These are phyloP conservation scores for Chaetophractus vellerosus DNA, from an alignment of 2,797 vertebrate genomes.

Conservation along the genomic window DNA sequence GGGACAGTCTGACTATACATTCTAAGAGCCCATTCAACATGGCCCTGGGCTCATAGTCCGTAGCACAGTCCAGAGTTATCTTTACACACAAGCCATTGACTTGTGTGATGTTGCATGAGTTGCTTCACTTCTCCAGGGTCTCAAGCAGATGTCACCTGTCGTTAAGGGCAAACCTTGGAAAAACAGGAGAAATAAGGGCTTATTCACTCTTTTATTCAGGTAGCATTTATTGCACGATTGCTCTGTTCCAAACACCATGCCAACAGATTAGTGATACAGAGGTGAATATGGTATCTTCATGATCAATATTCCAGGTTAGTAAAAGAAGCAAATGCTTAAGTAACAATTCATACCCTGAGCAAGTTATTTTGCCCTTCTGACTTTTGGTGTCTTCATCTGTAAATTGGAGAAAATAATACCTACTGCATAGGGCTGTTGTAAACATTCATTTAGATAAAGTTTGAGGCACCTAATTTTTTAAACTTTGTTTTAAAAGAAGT, in stretches of 20 bases:
- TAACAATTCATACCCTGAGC: background rate
- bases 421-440: no score
- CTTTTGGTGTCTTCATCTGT: no score
- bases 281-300: background rate
- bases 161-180: background rate
- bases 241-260: background rate
- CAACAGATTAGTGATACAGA: background rate
- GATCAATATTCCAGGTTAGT: no score
- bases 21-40: background rate
- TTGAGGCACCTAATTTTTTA: no score
- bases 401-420: no score
- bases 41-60: background rate
- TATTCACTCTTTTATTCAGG: background rate
- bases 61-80: background rate
- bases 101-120: background rate
- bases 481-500: no score
- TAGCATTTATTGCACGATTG: background rate
- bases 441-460: no score
- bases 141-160: background rate
- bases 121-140: background rate
- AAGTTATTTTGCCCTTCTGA: background rate
- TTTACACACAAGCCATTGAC: background rate
- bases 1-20: conserved; percentile 62
- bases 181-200: background rate
- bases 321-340: background rate